Evolutionary conservation across 2,797 vertebrate species (phyloP), one percentile per base, ranked within the genome.

Genomic region (Chelidonichthys spinosus): DNA sequence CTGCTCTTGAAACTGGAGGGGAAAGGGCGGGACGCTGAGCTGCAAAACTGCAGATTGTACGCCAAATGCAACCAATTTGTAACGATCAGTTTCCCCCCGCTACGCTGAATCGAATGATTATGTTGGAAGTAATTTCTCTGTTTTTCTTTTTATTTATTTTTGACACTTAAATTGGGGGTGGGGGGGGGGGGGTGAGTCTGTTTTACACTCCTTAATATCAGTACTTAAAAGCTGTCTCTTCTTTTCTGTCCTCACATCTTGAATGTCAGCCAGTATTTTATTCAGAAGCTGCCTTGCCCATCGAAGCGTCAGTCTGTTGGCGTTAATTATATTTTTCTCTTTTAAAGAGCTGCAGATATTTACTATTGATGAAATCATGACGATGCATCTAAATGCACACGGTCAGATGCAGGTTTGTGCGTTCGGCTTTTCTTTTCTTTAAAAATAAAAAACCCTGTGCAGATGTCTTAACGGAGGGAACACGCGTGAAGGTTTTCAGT

Each of bases 231-330:
- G 67, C 79, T 76, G 59, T 84, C 72, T 87, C 52, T 77, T 79
- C 25, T 72, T 79, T 88, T 81, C 78, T 80, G 76, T 89, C 72
- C 63, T 85, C 62, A 66, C 77, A 76, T 86, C 84, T 87, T 88
- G 86, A 92, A 91, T 90, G 90, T 93, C 85, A 88, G 85, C 90
- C 92, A 94, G 92, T 94, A 91, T 94, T 95, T 93, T 85, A 92
- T 92, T 92, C 92, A 94, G 90, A 94, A 87, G 89, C 93, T 94
- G 94, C 94, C 94, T 94, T 94, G 84, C 82, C 85, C 85, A 79
- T 90, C 70, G 70, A 79, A 75, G 85, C 82, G 84, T 89, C 84
- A 81, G 61, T 84, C 79, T 89, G 79, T 88, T 86, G 88, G 85
- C 80, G 64, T 85, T 87, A 5, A 52, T 33, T 18, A 60, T 79